Percentiles rank a stretch among this genome's conserved stretches.
Conservation (phyloP, 2,113 vertebrate species). For the Gymnocephalus cernua region DNA sequence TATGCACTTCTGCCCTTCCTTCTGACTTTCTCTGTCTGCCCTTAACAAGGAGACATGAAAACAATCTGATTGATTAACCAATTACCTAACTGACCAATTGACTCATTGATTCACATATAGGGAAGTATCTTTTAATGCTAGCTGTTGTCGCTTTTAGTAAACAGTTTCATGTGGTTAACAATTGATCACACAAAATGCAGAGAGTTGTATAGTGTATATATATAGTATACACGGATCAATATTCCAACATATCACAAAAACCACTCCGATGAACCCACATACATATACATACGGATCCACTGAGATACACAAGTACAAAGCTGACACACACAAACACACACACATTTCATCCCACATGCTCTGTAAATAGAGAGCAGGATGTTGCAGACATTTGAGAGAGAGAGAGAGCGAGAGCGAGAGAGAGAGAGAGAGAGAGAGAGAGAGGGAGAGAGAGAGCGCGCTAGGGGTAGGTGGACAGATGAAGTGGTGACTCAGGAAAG, state of each 20-base stretch:
- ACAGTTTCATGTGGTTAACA: constrained; percentile 4
- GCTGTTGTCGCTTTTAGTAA: not conserved
- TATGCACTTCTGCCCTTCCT: constrained; percentile 47
- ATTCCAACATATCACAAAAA: constrained; percentile 25
- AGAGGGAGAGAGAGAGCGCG: constrained; percentile 26
- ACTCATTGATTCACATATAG: constrained; percentile 47
- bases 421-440: constrained; percentile 21
- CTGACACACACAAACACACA: constrained; percentile 46
- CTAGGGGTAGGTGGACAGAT: constrained; percentile 76
- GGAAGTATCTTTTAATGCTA: constrained; percentile 24
- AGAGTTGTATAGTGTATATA: not conserved
- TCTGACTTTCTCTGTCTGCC: constrained; percentile 30
- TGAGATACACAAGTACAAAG: constrained; percentile 60
- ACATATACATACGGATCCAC: constrained; percentile 32
- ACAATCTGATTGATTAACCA: constrained; percentile 46
- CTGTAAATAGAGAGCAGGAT: constrained; percentile 82
- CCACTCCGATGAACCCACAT: constrained; percentile 32
- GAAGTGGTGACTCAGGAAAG: constrained; percentile 79
- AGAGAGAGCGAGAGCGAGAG: constrained; percentile 19
- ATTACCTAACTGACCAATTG: constrained; percentile 37
- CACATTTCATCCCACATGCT: constrained; percentile 78
- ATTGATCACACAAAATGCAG: constrained; percentile 1
- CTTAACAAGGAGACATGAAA: constrained; percentile 58
- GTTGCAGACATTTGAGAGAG: constrained; percentile 75
- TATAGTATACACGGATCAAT: constrained; percentile 22